Base-by-base conservation (phyloP, 2,797 vertebrate genomes). In the Hipposideros larvatus region DNA sequence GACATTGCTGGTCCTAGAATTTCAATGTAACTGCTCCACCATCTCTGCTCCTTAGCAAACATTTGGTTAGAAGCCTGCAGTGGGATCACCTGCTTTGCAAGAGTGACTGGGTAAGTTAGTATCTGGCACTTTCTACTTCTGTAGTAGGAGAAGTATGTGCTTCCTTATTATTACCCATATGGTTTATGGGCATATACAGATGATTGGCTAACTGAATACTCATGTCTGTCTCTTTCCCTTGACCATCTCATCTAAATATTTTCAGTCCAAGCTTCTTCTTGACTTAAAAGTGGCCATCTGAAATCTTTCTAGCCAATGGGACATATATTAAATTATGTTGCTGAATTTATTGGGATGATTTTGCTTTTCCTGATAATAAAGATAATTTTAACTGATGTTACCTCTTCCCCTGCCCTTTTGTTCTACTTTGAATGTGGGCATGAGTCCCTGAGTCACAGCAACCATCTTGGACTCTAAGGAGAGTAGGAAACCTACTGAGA, bases 401-500 rank as follows among this genome's bases (percentile, higher is more conserved):
- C 73, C 11, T 68, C 24, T 55, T 31, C 43, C 13, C 16, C 7
- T 11, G 8, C 31, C 22, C 4, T 4, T 14, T 75, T 85, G 5
- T 15, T 24, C 55, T 70, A 37, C 26, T 94, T 43, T 91, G 70
- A 86, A 59, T 15, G 46, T 31, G 7, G 24, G 16, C 10, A 22
- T 80, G 43, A 61, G n/a, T 3, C 37, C 78, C 75, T 26, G 11
- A 91, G 31, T 37, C 80, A n/a, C 24, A 86, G 19, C 53, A 57
- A 66, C 55, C 53, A 73, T 65, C 18, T 66, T 82, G 77, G 74
- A 89, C 55, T 92, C 10, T 75, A 37, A 37, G 6, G 79, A 65
- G 15, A 86, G 91, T 41, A 82, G 43, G 57, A 90, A 94, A 92
- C 94, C 84, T 66, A 92, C 70, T 91, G 82, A 75, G 77, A 91